Evolutionary conservation across 1,140 invertebrate species (phyloP), one percentile per base, ranked within the genome.

Genomic region (Heliconius hermathena): DNA sequence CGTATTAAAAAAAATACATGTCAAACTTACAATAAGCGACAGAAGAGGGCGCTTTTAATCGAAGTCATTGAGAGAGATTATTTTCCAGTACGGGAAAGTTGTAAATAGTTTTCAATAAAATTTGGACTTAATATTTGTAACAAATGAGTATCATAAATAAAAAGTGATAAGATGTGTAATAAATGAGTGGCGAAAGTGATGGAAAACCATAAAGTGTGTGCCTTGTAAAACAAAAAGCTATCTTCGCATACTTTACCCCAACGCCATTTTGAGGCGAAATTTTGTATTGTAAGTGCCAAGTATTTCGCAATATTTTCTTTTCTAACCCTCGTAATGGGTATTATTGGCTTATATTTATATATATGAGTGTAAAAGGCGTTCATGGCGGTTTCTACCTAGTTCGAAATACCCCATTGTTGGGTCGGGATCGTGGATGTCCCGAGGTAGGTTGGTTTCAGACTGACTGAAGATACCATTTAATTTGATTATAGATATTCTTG

Each of bases 191-290:
- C 81, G 76, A 87, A 82, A 88, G 89, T 91, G 88, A 93, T 93
- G 90, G 84, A 83, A 91, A 90, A 90, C 87, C 85, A 82, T 88
- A 88, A 86, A 88, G 81, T 82, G 87, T 87, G 92, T 92, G 89
- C 88, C 91, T 87, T 91, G 90, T 91, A 90, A 94, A 95, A 94
- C 93, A 93, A 94, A 94, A 94, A 94, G 92, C 93, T 93, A 92
- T 94, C 93, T 90, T 94, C 93, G 89, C 93, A 91, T 94, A 93
- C 92, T 94, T 92, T 94, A 93, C 88, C 87, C 89, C 88, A 95
- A 94, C 94, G 94, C 94, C 94, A 95, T 95, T 94, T 95, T 95
- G 94, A 95, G 93, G 93, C 94, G 91, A 95, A 95, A 94, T 94
- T 93, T 94, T 93, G 88, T 94, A 92, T 88, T 93, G 93, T 95